Percentiles rank a stretch among this genome's conserved stretches.
Evolutionary conservation across 2,888 invertebrate species (phyloP).

Genomic region (Troilus luridus): DNA sequence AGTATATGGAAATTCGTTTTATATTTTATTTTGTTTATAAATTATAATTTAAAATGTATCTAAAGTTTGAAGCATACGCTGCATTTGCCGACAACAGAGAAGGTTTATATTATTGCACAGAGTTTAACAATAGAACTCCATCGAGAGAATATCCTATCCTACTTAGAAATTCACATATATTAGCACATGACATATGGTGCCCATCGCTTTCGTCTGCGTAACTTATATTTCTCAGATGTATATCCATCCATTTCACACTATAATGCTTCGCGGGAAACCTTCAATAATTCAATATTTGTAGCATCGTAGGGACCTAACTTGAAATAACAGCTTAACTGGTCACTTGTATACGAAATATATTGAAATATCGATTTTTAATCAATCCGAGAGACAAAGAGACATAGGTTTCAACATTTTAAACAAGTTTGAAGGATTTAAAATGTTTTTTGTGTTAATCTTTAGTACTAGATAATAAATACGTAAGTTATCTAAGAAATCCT

Average conservation of each 20-base stretch:
- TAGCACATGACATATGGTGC: background rate
- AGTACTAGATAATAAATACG: too few species aligned
- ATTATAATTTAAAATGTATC: background rate
- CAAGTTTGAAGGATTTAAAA: too few species aligned
- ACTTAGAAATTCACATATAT: constrained; percentile 22
- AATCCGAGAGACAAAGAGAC: too few species aligned
- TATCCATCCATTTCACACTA: background rate
- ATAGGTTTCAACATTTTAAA: too few species aligned
- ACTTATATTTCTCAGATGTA: background rate
- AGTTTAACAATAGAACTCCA: background rate
- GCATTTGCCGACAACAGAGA: background rate
- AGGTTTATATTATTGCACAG: background rate
- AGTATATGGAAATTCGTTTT: background rate
- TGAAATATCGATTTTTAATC: too few species aligned
- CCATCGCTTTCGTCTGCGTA: background rate
- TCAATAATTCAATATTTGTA: background rate
- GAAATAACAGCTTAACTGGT: too few species aligned
- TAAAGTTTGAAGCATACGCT: background rate
- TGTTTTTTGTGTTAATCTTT: too few species aligned
- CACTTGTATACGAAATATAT: too few species aligned
- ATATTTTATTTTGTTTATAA: background rate
- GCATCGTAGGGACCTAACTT: background rate
- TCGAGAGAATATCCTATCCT: background rate
- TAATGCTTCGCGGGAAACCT: too few species aligned
- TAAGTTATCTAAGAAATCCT: too few species aligned